phyloP scores from a whole-genome alignment of 2,113 vertebrate species.

The Asarcornis scutulata region DNA sequence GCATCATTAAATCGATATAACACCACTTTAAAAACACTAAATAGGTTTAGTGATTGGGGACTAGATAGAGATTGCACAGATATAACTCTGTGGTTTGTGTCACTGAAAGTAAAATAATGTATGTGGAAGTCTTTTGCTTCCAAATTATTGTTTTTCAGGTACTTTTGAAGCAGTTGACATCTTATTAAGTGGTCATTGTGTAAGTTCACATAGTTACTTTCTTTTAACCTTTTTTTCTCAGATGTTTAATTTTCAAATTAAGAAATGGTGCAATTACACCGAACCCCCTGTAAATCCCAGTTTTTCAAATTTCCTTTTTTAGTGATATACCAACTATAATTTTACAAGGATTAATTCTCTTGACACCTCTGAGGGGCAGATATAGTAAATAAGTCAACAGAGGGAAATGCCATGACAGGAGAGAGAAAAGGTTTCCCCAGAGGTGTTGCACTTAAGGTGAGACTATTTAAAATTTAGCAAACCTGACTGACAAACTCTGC shows the following conservation, averaged over 20 bases:
- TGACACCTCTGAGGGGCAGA: not conserved
- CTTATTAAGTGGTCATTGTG: not conserved
- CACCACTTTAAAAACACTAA: constrained; percentile 44
- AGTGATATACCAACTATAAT: not conserved
- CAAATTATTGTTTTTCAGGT: not conserved
- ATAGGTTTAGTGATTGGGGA: constrained; percentile 15
- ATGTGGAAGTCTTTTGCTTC: not conserved
- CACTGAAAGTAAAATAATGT: not conserved
- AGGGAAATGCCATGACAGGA: not conserved
- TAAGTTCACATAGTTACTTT: too few relatives aligned
- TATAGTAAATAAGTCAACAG: not conserved
- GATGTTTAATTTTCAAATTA: not conserved
- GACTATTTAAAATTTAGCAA: not conserved
- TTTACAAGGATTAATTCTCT: not conserved
- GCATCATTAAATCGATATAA: constrained; percentile 65
- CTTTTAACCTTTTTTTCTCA: not conserved
- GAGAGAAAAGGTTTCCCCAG: constrained; percentile 6
- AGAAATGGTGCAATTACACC: not conserved
- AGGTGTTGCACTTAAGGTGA: not conserved
- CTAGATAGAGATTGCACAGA: not conserved
- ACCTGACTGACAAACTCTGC: not conserved
- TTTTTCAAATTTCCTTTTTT: not conserved
- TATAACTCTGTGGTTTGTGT: not conserved
- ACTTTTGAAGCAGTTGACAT: not conserved
- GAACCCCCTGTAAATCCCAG: not conserved